phyloP scores from a whole-genome alignment of 2,888 invertebrate species.

The Mermis nigrescens region DNA sequence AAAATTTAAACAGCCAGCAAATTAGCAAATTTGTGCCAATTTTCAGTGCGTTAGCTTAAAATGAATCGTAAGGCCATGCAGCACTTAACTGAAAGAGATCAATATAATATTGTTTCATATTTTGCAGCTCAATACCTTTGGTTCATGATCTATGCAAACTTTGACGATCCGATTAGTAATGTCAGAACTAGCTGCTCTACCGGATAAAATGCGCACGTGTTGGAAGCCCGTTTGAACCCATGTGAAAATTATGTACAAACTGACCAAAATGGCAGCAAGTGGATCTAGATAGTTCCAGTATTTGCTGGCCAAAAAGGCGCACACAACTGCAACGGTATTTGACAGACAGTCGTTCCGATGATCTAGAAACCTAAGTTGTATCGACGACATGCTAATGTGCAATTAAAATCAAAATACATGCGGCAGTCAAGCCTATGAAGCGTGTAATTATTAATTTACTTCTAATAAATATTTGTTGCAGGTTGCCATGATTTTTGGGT shows the following conservation, averaged over 20 bases:
- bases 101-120: no score
- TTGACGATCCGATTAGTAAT: conserved; percentile 32
- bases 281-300: conserved; percentile 36
- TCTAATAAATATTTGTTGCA: no score
- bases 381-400: conserved; percentile 33
- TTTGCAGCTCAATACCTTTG: conserved; percentile 8
- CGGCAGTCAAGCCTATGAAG: not conserved
- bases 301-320: conserved; percentile 32
- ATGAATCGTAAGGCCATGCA: no score
- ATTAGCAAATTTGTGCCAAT: no score
- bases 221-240: conserved; percentile 36
- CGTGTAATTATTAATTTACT: not conserved
- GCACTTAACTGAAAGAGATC: no score
- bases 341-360: conserved; percentile 39
- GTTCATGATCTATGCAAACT: conserved; percentile 12
- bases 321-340: conserved; percentile 36
- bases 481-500: no score
- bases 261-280: conserved; percentile 37
- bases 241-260: conserved; percentile 33
- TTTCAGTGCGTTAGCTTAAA: no score
- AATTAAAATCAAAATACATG: not conserved
- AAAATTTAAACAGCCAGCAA: no score
- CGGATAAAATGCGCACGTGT: conserved; percentile 26
- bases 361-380: no score
- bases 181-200: conserved; percentile 26